Evolutionary conservation across 2,888 invertebrate species (phyloP).

Genomic region (Hetaerina titia): DNA sequence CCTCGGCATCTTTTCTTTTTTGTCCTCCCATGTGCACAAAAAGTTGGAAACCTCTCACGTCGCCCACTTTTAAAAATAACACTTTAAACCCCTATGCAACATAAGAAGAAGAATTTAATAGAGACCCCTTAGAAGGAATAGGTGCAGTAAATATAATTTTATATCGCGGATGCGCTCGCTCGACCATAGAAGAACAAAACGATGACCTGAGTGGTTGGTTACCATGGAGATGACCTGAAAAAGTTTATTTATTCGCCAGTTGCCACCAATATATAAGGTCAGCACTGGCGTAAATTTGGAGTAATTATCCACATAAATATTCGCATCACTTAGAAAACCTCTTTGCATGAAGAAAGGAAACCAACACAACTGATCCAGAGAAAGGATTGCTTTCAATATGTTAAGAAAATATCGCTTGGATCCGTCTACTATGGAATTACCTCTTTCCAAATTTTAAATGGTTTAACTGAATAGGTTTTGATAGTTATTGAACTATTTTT

Average conservation of each 20-base stretch:
- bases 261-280: not conserved
- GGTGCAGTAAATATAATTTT: constrained; percentile 26
- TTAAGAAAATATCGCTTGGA: too few species aligned
- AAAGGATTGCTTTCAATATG: too few species aligned
- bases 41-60: not conserved
- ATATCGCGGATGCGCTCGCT: not conserved
- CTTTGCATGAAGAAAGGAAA: too few species aligned
- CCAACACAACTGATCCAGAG: too few species aligned
- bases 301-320: too few species aligned
- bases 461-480: too few species aligned
- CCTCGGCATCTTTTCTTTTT: not conserved
- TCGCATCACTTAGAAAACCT: too few species aligned
- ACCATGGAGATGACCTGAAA: not conserved
- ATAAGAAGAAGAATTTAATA: not conserved
- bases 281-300: too few species aligned
- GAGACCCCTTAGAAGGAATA: not conserved
- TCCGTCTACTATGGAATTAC: too few species aligned
- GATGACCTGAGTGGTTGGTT: not conserved
- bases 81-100: not conserved
- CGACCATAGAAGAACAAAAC: not conserved
- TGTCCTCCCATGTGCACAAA: not conserved
- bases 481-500: too few species aligned
- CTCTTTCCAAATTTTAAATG: too few species aligned
- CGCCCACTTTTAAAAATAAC: not conserved
- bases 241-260: not conserved